phyloP scores from a whole-genome alignment of 2,888 invertebrate species.

The Fabriciana adippe region DNA sequence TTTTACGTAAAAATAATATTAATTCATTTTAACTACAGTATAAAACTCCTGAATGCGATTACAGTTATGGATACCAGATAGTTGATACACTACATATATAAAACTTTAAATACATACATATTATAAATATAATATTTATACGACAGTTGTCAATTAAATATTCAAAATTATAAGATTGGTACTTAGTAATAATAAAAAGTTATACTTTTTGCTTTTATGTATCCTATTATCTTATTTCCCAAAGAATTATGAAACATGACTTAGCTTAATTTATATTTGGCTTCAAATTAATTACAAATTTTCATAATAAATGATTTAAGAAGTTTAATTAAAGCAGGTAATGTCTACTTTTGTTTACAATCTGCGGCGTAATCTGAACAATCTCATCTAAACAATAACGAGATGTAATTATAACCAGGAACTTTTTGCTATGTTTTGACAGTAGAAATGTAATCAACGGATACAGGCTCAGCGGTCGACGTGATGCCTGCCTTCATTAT shows the following conservation, averaged over 20 bases:
- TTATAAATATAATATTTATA: too few species aligned
- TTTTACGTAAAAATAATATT: too few species aligned
- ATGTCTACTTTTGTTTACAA: constrained; percentile 43
- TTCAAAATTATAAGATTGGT: constrained; percentile 14
- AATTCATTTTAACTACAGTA: too few species aligned
- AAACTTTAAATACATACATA: too few species aligned
- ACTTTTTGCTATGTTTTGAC: constrained; percentile 50
- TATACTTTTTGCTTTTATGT: constrained; percentile 23
- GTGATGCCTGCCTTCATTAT: constrained; percentile 53
- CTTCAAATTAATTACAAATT: constrained; percentile 45
- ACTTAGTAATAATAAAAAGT: constrained; percentile 21
- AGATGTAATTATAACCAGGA: constrained; percentile 44
- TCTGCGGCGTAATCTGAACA: constrained; percentile 42
- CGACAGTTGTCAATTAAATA: too few species aligned
- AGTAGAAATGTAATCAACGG: constrained; percentile 68
- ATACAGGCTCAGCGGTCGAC: constrained; percentile 37
- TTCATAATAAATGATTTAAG: constrained; percentile 46
- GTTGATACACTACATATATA: too few species aligned
- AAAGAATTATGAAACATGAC: constrained; percentile 41
- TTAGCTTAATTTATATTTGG: constrained; percentile 44
- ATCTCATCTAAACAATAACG: constrained; percentile 45
- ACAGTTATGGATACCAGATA: too few species aligned
- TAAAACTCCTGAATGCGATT: too few species aligned
- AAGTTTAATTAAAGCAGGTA: constrained; percentile 46
- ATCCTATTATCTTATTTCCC: constrained; percentile 38